phyloP scores from a whole-genome alignment of 2,888 invertebrate genomes.

The Ceratothoa steindachneri region DNA sequence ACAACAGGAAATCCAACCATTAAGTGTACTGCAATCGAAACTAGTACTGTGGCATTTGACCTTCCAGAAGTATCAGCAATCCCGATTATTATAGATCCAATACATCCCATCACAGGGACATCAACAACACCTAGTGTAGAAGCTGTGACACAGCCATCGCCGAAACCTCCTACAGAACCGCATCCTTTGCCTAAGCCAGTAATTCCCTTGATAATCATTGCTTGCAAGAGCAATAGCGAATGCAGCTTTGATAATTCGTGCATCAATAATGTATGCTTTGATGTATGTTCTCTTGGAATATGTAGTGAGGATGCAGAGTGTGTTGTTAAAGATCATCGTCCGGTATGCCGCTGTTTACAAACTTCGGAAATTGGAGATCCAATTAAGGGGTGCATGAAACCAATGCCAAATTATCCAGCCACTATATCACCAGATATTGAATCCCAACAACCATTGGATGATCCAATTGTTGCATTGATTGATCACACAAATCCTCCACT shows the following conservation, averaged over 20 bases:
- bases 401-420: neutral
- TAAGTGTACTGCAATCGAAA: conserved; percentile 55
- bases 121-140: neutral
- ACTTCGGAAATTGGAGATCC: conserved; percentile 51
- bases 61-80: neutral
- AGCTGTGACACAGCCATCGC: neutral
- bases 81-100: neutral
- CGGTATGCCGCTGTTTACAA: conserved; percentile 48
- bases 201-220: conserved; percentile 19
- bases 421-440: neutral
- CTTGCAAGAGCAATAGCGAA: conserved; percentile 40
- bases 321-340: conserved; percentile 38
- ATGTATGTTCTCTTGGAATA: conserved; percentile 31
- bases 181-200: conserved; percentile 28
- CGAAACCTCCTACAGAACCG: neutral
- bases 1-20: conserved; percentile 52
- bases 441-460: neutral
- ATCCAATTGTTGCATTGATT: neutral
- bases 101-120: neutral
- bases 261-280: conserved; percentile 38
- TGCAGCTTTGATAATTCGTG: conserved; percentile 34
- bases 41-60: conserved; percentile 11
- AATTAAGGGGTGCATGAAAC: conserved; percentile 63
- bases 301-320: conserved; percentile 47
- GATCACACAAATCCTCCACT: neutral